These are phyloP conservation scores for Sclerodermus sp. DNA, from an alignment of 2,888 invertebrate species.

Conservation along the genomic window DNA sequence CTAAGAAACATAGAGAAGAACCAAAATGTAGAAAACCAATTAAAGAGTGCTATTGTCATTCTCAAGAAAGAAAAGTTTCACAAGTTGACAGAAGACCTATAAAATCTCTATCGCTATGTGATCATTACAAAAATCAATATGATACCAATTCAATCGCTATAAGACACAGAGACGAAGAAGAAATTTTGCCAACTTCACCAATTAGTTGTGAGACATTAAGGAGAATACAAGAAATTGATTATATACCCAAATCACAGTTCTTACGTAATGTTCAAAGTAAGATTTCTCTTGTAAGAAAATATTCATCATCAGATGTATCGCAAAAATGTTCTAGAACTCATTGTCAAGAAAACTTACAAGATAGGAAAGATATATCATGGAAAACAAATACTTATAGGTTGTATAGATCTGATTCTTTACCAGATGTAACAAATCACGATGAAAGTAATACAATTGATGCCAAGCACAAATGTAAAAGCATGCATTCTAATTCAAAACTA, in stretches of 20 bases:
- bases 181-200: constrained; percentile 14
- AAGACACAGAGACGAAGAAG: no score
- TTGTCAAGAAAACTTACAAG: not conserved
- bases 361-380: not conserved
- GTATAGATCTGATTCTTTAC: no score
- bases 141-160: constrained; percentile 14
- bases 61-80: constrained; percentile 19
- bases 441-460: not conserved
- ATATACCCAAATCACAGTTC: constrained; percentile 44
- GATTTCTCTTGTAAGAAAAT: constrained; percentile 14
- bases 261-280: constrained; percentile 36
- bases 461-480: not conserved
- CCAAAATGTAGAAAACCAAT: constrained; percentile 30
- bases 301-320: not conserved
- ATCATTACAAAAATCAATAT: constrained; percentile 20
- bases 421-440: no score
- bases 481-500: no score
- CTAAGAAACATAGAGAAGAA: constrained; percentile 26
- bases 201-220: constrained; percentile 36
- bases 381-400: not conserved
- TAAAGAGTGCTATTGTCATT: constrained; percentile 43
- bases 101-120: constrained; percentile 20
- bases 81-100: constrained; percentile 20
- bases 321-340: constrained; percentile 7
- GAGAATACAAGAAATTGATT: constrained; percentile 37